A percentile compares a stretch with the other conserved stretches of the same genome.
These are phyloP conservation scores for Hylaeus volcanicus DNA, from an alignment of 1,140 invertebrate genomes.

Conservation along the genomic window DNA sequence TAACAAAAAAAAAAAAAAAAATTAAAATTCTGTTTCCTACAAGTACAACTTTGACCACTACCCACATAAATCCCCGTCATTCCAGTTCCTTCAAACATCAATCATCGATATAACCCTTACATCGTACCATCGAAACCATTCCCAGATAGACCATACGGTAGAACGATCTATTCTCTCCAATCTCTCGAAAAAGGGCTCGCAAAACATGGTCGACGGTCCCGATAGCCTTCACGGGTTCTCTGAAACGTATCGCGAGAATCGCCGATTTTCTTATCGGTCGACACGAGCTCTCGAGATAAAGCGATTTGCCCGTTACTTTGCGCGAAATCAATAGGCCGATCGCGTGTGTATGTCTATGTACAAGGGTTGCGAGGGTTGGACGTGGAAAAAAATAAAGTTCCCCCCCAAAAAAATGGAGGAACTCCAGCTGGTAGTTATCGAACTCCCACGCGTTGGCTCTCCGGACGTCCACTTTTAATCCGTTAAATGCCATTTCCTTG, in stretches of 20 bases:
- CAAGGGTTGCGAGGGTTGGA: not conserved
- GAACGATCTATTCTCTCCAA: not conserved
- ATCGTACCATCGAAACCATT: not conserved
- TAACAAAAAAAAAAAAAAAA: no score
- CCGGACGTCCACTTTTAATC: slow-evolving; percentile 61
- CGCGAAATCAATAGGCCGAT: slow-evolving; percentile 34
- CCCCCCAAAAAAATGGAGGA: slow-evolving; percentile 16
- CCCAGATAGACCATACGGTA: no score
- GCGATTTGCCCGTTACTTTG: slow-evolving; percentile 9
- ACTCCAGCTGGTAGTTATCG: slow-evolving; percentile 44
- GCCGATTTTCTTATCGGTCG: not conserved
- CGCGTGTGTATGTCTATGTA: not conserved
- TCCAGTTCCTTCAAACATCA: not conserved
- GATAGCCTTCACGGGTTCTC: not conserved
- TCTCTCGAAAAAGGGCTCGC: not conserved
- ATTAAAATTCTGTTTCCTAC: no score
- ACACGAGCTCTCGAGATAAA: not conserved
- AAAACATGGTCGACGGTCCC: not conserved
- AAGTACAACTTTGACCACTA: no score
- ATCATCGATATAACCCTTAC: not conserved
- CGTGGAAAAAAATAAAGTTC: not conserved
- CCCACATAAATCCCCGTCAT: no score
- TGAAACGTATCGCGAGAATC: not conserved
- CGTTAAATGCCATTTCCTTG: slow-evolving; percentile 69
- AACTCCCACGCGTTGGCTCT: slow-evolving; percentile 38